A percentile compares a stretch with the other conserved stretches of the same genome.
Evolutionary conservation across 1,140 invertebrate genomes (phyloP).

Genomic region (Lordiphosa clarofinis): DNA sequence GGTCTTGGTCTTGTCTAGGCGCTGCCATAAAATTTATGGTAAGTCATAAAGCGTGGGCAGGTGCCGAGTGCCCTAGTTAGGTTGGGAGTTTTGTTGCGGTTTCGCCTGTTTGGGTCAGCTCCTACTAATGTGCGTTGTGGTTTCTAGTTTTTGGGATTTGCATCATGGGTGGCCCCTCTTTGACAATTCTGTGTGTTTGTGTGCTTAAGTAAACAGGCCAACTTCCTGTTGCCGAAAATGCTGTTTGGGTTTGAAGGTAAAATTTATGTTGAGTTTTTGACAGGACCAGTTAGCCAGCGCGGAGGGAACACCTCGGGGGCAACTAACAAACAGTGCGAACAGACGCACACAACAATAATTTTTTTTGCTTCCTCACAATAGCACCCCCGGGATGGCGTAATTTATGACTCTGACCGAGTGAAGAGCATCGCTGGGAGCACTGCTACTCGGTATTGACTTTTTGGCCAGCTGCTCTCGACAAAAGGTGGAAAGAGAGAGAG

Average conservation of each 20-base stretch:
- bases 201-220: constrained; percentile 62
- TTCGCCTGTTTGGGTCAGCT: constrained; percentile 55
- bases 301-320: constrained; percentile 53
- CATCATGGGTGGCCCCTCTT: constrained; percentile 50
- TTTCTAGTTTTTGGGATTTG: constrained; percentile 42
- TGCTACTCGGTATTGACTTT: constrained; percentile 60
- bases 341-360: constrained; percentile 4
- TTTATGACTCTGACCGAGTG: constrained; percentile 72
- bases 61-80: constrained; percentile 45
- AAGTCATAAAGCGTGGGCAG: constrained; percentile 57
- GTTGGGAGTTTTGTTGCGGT: constrained; percentile 47
- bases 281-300: constrained; percentile 32
- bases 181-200: constrained; percentile 38
- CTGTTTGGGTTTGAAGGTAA: constrained; percentile 15
- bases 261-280: constrained; percentile 76
- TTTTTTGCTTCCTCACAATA: constrained; percentile 54
- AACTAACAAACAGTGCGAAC: constrained; percentile 38
- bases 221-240: constrained; percentile 69
- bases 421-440: constrained; percentile 15
- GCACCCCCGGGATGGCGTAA: constrained; percentile 72
- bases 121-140: constrained; percentile 61
- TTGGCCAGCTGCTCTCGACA: constrained; percentile 43
- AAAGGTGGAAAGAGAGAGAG: constrained; percentile 23
- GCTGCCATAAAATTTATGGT: constrained; percentile 72
- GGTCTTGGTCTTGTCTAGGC: constrained; percentile 55